Percentiles rank a stretch among this genome's conserved stretches.
These are phyloP conservation scores for Trachelus stipa DNA, from an alignment of 2,888 invertebrate species.

Conservation along the genomic window DNA sequence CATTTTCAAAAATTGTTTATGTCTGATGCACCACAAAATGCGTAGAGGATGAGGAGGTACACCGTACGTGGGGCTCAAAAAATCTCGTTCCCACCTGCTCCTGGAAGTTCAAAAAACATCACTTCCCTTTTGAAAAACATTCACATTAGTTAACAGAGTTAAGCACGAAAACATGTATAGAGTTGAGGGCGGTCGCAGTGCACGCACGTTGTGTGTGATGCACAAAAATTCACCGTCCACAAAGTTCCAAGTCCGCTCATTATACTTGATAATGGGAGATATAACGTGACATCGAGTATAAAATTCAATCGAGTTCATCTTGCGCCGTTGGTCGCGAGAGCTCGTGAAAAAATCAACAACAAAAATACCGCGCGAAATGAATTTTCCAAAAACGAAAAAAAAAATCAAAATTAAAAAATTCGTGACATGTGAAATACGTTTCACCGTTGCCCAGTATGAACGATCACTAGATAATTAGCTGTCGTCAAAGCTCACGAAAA, in stretches of 20 bases:
- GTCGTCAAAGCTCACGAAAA: slow-evolving; percentile 38
- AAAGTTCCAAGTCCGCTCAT: not conserved
- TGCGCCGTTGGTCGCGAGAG: not conserved
- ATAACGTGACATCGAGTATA: not conserved
- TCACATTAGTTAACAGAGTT: slow-evolving; percentile 41
- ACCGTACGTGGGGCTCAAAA: slow-evolving; percentile 67
- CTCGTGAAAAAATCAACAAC: slow-evolving; percentile 3
- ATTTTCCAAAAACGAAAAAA: slow-evolving; percentile 3
- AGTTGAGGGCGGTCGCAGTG: not conserved
- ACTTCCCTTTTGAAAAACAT: slow-evolving; percentile 67
- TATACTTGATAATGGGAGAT: not conserved
- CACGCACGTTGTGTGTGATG: not conserved
- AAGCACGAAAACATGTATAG: not conserved
- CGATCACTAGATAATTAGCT: slow-evolving; percentile 22
- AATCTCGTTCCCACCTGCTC: slow-evolving; percentile 67
- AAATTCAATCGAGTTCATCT: not conserved
- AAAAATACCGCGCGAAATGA: slow-evolving; percentile 1
- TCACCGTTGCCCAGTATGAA: slow-evolving; percentile 16
- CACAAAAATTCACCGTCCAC: not conserved
- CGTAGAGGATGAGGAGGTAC: slow-evolving; percentile 61
- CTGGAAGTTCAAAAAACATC: slow-evolving; percentile 67
- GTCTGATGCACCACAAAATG: slow-evolving; percentile 68
- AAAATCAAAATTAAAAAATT: slow-evolving; percentile 5
- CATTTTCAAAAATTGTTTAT: slow-evolving; percentile 68
- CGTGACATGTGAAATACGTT: not conserved